phyloP scores from a whole-genome alignment of 2,888 invertebrate genomes.

The Philereme transversata region DNA sequence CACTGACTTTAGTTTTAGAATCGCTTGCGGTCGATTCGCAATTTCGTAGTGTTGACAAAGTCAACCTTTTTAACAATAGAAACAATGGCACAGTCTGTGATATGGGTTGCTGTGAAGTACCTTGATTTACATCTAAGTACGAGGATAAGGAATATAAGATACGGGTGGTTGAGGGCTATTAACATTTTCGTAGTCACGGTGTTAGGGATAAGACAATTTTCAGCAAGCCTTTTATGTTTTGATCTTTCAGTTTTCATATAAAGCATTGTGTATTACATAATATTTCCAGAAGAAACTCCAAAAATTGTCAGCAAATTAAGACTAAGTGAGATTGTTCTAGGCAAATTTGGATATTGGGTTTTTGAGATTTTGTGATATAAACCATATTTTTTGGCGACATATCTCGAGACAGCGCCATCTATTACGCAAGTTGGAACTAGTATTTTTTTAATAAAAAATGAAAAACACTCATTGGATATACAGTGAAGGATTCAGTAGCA shows the following conservation, averaged over 20 bases:
- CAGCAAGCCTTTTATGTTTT: constrained; percentile 1
- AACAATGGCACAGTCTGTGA: constrained; percentile 13
- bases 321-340: too few relatives aligned
- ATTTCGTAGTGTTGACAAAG: not conserved
- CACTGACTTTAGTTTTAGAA: not conserved
- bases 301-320: too few relatives aligned
- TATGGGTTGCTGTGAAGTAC: constrained; percentile 25
- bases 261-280: too few relatives aligned
- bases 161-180: constrained; percentile 12
- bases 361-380: too few relatives aligned
- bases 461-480: too few relatives aligned
- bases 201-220: constrained; percentile 1
- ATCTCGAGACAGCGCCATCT: too few relatives aligned
- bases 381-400: too few relatives aligned
- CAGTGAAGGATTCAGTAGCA: too few relatives aligned
- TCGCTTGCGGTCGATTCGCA: not conserved
- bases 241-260: not conserved
- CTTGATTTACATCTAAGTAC: constrained; percentile 10
- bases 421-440: too few relatives aligned
- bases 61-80: not conserved
- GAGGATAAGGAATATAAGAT: constrained; percentile 17
- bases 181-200: constrained; percentile 10
- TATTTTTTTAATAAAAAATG: too few relatives aligned
- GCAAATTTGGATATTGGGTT: too few relatives aligned
- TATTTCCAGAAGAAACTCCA: too few relatives aligned